Conservation (phyloP, 1,140 invertebrate species). For the Trissolcus basalis region DNA sequence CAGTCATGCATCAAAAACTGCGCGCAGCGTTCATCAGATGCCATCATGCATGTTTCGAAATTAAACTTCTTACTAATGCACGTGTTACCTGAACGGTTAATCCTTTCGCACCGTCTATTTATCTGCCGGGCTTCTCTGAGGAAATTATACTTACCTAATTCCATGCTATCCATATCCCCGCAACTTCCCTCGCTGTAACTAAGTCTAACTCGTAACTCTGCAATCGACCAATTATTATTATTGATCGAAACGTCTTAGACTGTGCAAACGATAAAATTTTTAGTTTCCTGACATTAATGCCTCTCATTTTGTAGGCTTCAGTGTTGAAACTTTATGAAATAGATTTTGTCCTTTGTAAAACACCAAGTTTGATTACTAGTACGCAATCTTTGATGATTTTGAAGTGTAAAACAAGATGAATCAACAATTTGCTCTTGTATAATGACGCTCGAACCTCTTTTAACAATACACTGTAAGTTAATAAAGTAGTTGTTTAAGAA, state of each 20-base stretch:
- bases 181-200: constrained; percentile 35
- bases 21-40: constrained; percentile 11
- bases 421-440: too few relatives aligned
- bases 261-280: constrained; percentile 27
- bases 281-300: constrained; percentile 15
- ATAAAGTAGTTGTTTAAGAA: too few relatives aligned
- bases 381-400: too few relatives aligned
- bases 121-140: constrained; percentile 20
- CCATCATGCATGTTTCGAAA: constrained; percentile 10
- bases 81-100: constrained; percentile 24
- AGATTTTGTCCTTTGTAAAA: background rate
- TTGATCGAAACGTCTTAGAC: constrained; percentile 39
- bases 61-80: constrained; percentile 27
- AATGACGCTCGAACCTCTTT: too few relatives aligned
- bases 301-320: constrained; percentile 7
- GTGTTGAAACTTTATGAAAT: constrained; percentile 5
- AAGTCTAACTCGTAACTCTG: constrained; percentile 40
- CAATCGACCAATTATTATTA: constrained; percentile 42
- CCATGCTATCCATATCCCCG: constrained; percentile 31
- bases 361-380: too few relatives aligned
- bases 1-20: constrained; percentile 22
- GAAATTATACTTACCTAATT: constrained; percentile 45
- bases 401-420: too few relatives aligned
- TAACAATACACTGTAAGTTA: too few relatives aligned
- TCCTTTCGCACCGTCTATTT: constrained; percentile 27